These are phyloP conservation scores for Scrobipalpa atriplicella DNA, from an alignment of 2,888 invertebrate species.

Conservation along the genomic window DNA sequence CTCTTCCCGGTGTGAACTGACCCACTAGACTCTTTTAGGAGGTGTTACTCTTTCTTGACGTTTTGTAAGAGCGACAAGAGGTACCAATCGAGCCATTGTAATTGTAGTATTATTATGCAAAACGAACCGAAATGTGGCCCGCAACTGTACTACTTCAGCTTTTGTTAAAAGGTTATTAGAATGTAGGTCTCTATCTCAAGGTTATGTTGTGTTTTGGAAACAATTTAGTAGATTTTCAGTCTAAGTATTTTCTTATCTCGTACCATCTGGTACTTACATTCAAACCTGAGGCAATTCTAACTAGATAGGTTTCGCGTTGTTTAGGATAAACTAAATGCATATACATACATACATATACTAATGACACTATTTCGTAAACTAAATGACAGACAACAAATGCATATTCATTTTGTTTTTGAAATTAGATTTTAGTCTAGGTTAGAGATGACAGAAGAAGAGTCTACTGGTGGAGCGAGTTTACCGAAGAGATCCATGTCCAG, in stretches of 20 bases:
- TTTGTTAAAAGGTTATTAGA: constrained; percentile 75
- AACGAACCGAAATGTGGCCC: constrained; percentile 62
- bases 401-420: no score
- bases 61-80: constrained; percentile 64
- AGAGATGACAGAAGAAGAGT: no score
- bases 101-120: constrained; percentile 80
- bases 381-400: no score
- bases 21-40: constrained; percentile 37
- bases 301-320: background rate
- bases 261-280: no score
- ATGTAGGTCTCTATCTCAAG: constrained; percentile 68
- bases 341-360: no score
- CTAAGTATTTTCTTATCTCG: background rate
- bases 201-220: constrained; percentile 52
- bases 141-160: constrained; percentile 56
- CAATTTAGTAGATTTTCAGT: constrained; percentile 12
- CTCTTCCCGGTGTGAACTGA: background rate
- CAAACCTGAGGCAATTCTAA: background rate
- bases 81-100: constrained; percentile 47
- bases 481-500: no score
- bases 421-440: no score
- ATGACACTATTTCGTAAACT: no score
- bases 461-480: no score
- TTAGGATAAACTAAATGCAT: no score
- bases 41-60: constrained; percentile 63